Evolutionary conservation across 2,113 vertebrate species (phyloP), one percentile per base, ranked within the genome.

Genomic region (Procavia capensis): DNA sequence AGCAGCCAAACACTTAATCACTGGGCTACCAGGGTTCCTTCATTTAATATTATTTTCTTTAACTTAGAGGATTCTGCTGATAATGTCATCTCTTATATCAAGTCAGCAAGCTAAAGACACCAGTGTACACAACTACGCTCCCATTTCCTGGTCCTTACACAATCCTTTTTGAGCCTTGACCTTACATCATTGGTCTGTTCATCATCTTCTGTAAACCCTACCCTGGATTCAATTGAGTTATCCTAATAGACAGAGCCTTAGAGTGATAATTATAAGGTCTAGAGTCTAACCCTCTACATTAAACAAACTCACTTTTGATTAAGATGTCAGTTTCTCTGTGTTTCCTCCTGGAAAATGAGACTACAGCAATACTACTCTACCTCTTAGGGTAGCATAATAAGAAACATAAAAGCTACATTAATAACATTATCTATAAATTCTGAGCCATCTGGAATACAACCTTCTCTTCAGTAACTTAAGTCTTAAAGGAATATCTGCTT

Each of bases 381-480:
- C 54, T 85, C 86, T 91, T 88, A 79, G 90, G 50, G 39, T 84
- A 27, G 34, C 63, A 24, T 80, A 64, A 63, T 88, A 39, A 85
- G 66, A 96, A 95, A 90, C 29, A 75, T 19, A 94, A 85, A 92
- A 43, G 72, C 47, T 36, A 64, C 47, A 74, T 72, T 85, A 92
- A 75, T 70, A 94, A 80, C 89, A 3, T 61, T 61, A 94, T 70
- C 85, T 66, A 82, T 85, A 95, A 88, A 92, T 92, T 88, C 72
- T 78, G 50, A 90, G 57, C 6, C 59, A 90, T 78, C 64, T 19
- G 31, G 50, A 92, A 92, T 72, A 87, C 90, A 95, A 78, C 4
- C 17, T 87, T 85, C 47, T 74, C 68, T 36, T 17, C 36, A 94
- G 45, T 24, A 88, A 70, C 41, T 92, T 81, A 85, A 80, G n/a